phyloP scores from a whole-genome alignment of 1,140 invertebrate species.

The Antheraea mylitta region DNA sequence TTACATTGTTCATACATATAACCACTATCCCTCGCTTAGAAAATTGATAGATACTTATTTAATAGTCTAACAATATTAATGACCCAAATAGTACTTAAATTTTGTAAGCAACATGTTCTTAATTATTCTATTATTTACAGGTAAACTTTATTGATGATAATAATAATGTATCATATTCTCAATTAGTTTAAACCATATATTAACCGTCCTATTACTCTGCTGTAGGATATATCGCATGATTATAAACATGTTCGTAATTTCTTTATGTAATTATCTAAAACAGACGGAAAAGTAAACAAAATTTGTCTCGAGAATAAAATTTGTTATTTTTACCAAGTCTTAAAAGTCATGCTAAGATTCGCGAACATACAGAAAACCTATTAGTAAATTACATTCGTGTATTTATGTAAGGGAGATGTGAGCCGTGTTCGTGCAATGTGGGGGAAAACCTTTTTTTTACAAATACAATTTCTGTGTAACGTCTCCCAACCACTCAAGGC shows the following conservation, averaged over 20 bases:
- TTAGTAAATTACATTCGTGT: conserved; percentile 8
- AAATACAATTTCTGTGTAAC: conserved; percentile 46
- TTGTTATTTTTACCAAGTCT: neutral
- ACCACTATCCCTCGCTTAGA: neutral
- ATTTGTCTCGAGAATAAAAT: neutral
- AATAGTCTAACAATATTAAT: too few species aligned
- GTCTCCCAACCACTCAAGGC: conserved; percentile 53
- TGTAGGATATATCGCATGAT: too few species aligned
- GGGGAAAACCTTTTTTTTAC: conserved; percentile 30
- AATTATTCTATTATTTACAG: too few species aligned
- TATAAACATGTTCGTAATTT: too few species aligned
- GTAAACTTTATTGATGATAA: too few species aligned
- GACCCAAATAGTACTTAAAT: too few species aligned
- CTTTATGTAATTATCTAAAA: too few species aligned
- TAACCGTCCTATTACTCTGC: too few species aligned
- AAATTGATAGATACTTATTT: neutral
- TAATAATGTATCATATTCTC: too few species aligned
- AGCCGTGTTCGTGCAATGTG: conserved; percentile 7
- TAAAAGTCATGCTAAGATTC: conserved; percentile 4
- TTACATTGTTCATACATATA: conserved; percentile 1
- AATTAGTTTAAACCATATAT: too few species aligned
- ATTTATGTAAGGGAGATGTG: conserved; percentile 2
- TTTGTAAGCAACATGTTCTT: too few species aligned
- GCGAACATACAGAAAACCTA: conserved; percentile 6
- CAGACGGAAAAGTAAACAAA: neutral